phyloP scores from a whole-genome alignment of 1,140 invertebrate genomes.

The Melipona quadrifasciata region DNA sequence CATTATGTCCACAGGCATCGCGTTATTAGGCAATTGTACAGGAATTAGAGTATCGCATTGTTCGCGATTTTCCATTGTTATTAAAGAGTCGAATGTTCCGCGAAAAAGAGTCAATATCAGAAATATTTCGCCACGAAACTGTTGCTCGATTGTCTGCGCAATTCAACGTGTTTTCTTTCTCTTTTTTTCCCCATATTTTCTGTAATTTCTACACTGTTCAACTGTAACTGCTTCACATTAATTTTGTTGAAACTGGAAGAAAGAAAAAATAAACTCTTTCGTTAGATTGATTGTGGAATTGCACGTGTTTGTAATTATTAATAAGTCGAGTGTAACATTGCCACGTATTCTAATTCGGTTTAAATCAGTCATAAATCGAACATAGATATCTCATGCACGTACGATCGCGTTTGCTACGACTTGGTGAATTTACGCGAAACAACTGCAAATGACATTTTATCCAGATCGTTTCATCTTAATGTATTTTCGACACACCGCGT shows the following conservation, averaged over 20 bases:
- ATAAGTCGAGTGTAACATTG: neutral
- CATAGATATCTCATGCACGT: no score
- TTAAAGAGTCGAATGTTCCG: neutral
- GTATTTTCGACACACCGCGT: neutral
- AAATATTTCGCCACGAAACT: neutral
- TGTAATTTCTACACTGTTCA: neutral
- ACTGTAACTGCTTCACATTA: no score
- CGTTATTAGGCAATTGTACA: conserved; percentile 4
- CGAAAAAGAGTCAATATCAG: neutral
- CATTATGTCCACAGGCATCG: neutral
- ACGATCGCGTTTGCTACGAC: neutral
- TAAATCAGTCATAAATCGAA: no score
- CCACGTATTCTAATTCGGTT: no score
- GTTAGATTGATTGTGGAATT: neutral
- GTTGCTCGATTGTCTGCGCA: neutral
- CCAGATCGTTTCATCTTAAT: neutral
- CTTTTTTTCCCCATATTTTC: neutral
- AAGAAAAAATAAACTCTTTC: neutral
- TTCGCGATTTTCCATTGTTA: neutral
- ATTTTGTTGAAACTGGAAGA: neutral
- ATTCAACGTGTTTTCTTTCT: neutral
- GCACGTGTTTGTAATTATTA: neutral
- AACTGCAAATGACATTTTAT: neutral
- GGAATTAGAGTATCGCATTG: neutral
- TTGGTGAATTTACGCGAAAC: conserved; percentile 14